A percentile compares a stretch with the other conserved stretches of the same genome.
phyloP scores from a whole-genome alignment of 1,140 invertebrate species.

The Drosophila sp. region DNA sequence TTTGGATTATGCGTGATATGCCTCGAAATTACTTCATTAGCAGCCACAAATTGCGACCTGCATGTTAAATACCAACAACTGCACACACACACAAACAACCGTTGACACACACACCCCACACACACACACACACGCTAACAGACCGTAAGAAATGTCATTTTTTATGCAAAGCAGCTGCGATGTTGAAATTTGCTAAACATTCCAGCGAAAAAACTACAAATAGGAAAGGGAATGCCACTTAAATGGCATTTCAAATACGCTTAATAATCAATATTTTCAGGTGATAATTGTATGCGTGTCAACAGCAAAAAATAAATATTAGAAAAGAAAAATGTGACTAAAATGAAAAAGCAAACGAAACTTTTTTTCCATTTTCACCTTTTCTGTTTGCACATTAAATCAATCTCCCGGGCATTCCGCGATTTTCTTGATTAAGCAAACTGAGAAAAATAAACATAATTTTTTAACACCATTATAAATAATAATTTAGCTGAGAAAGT shows the following conservation, averaged over 20 bases:
- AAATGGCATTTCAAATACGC: conserved; percentile 69
- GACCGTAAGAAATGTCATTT: conserved; percentile 58
- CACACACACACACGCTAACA: neutral
- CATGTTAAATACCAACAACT: conserved; percentile 67
- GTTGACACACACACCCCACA: neutral
- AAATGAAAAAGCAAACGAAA: conserved; percentile 1
- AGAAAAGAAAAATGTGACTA: conserved; percentile 10
- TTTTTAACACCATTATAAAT: no score
- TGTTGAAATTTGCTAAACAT: conserved; percentile 51
- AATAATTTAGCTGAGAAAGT: neutral
- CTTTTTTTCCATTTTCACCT: conserved; percentile 8
- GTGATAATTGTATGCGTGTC: conserved; percentile 77
- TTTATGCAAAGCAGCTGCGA: conserved; percentile 74
- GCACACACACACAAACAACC: conserved; percentile 20
- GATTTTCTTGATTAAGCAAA: neutral
- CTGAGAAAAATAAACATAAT: conserved; percentile 2
- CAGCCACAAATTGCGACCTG: conserved; percentile 75
- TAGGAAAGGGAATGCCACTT: conserved; percentile 23
- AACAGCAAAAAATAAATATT: conserved; percentile 7
- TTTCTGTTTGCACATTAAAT: conserved; percentile 8
- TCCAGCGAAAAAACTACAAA: conserved; percentile 51
- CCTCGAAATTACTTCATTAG: conserved; percentile 83
- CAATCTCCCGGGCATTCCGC: neutral
- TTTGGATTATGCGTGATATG: conserved; percentile 82
- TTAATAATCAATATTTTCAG: conserved; percentile 80